These are phyloP conservation scores for Celastrina argiolus DNA, from an alignment of 2,888 invertebrate genomes.

Conservation along the genomic window DNA sequence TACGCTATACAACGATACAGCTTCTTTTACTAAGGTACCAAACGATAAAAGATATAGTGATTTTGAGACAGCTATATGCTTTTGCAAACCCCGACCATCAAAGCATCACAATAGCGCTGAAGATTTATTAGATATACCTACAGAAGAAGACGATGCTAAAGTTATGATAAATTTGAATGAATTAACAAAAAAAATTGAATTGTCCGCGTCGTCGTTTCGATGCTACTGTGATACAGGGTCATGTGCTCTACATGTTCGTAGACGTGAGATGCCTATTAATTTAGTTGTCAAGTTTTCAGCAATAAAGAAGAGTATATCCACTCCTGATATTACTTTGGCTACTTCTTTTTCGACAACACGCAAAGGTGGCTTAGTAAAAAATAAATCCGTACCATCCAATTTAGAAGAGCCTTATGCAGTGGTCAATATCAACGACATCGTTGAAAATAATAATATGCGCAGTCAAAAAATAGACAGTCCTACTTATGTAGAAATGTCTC, in stretches of 20 bases:
- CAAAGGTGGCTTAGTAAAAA: slow-evolving; percentile 50
- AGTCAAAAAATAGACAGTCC: slow-evolving; percentile 35
- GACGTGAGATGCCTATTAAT: slow-evolving; percentile 49
- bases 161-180: slow-evolving; percentile 55
- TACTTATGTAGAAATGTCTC: slow-evolving; percentile 53
- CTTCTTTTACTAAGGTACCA: slow-evolving; percentile 53
- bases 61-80: slow-evolving; percentile 71
- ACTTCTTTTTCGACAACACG: slow-evolving; percentile 54
- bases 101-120: slow-evolving; percentile 69
- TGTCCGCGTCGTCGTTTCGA: slow-evolving; percentile 57
- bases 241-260: slow-evolving; percentile 58
- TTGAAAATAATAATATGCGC: slow-evolving; percentile 42
- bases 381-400: slow-evolving; percentile 57
- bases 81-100: slow-evolving; percentile 61
- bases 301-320: slow-evolving; percentile 68
- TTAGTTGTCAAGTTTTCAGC: slow-evolving; percentile 66
- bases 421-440: slow-evolving; percentile 51
- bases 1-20: slow-evolving; percentile 54
- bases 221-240: slow-evolving; percentile 65
- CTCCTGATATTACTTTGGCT: slow-evolving; percentile 60
- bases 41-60: slow-evolving; percentile 55
- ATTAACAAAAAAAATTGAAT: slow-evolving; percentile 49
- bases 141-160: slow-evolving; percentile 45
- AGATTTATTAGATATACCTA: slow-evolving; percentile 55
- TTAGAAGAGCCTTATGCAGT: slow-evolving; percentile 64